A percentile compares a stretch with the other conserved stretches of the same genome.
phyloP scores from a whole-genome alignment of 2,113 vertebrate species.

The Crocuta crocuta region DNA sequence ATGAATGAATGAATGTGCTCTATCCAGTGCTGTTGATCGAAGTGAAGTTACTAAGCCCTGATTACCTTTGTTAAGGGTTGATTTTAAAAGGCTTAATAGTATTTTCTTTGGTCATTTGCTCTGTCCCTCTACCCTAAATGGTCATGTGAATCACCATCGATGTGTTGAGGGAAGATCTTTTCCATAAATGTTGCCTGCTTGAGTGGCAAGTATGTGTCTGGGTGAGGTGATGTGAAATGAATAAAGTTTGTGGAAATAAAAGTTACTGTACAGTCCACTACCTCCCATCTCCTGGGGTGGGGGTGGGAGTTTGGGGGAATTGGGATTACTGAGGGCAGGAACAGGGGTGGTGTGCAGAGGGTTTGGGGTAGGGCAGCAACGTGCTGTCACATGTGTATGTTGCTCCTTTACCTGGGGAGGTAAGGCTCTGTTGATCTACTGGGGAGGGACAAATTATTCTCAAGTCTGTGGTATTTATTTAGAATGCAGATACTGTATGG shows the following conservation, averaged over 20 bases:
- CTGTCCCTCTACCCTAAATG: neutral
- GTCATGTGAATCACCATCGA: neutral
- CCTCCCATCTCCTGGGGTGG: neutral
- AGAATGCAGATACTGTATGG: neutral
- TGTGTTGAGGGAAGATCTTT: neutral
- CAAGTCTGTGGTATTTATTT: neutral
- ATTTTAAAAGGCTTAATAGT: neutral
- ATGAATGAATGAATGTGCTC: neutral
- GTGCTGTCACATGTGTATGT: neutral
- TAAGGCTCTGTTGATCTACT: neutral
- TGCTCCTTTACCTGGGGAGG: neutral
- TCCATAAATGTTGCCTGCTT: neutral
- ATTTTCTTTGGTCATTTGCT: neutral
- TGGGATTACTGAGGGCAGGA: neutral
- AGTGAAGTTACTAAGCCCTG: neutral
- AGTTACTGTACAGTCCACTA: neutral
- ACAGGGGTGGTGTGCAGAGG: neutral
- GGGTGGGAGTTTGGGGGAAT: neutral
- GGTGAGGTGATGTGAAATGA: neutral
- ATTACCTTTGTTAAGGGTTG: neutral
- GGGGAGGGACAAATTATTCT: neutral
- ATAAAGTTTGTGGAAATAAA: neutral
- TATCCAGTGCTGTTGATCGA: neutral
- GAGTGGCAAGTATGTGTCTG: neutral
- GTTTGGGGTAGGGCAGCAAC: neutral